Evolutionary conservation across 2,888 invertebrate species (phyloP).

Genomic region (Yponomeuta sedellus): DNA sequence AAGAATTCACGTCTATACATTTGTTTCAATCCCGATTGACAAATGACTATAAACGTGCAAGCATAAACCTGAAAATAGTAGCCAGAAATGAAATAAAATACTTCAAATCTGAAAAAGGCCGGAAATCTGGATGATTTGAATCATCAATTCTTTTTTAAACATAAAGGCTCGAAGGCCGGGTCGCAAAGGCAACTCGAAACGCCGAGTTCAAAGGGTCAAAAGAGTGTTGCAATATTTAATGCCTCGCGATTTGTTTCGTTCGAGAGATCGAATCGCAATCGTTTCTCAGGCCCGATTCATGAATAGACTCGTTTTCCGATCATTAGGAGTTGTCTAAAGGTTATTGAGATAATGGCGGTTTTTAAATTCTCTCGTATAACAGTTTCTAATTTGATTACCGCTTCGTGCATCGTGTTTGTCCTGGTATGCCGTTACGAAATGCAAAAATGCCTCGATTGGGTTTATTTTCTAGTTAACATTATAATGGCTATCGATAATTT

Average conservation of each 20-base stretch:
- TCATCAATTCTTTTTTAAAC: background rate
- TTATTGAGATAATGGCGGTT: slow-evolving; percentile 9
- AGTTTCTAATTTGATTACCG: slow-evolving; percentile 8
- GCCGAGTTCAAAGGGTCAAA: background rate
- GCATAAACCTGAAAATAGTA: too few species aligned
- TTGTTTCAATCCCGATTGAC: too few species aligned
- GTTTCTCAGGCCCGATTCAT: slow-evolving; percentile 7
- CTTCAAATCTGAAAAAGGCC: too few species aligned
- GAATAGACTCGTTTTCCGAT: slow-evolving; percentile 8
- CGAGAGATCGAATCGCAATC: slow-evolving; percentile 4
- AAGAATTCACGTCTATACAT: too few species aligned
- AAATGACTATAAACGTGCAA: too few species aligned
- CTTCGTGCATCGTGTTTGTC: background rate
- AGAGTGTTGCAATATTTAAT: slow-evolving; percentile 11
- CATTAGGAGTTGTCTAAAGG: slow-evolving; percentile 7
- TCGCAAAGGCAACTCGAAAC: background rate
- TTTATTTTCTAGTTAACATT: too few species aligned
- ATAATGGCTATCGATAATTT: too few species aligned
- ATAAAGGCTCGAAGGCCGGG: background rate
- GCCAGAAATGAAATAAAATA: too few species aligned
- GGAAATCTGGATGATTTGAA: too few species aligned
- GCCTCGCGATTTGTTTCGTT: slow-evolving; percentile 12
- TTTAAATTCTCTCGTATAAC: background rate
- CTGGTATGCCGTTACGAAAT: background rate
- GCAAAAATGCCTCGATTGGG: too few species aligned